Percentiles rank a stretch among this genome's conserved stretches.
Evolutionary conservation across 2,888 invertebrate species (phyloP).

Genomic region (Leptinotarsa peninsularis): DNA sequence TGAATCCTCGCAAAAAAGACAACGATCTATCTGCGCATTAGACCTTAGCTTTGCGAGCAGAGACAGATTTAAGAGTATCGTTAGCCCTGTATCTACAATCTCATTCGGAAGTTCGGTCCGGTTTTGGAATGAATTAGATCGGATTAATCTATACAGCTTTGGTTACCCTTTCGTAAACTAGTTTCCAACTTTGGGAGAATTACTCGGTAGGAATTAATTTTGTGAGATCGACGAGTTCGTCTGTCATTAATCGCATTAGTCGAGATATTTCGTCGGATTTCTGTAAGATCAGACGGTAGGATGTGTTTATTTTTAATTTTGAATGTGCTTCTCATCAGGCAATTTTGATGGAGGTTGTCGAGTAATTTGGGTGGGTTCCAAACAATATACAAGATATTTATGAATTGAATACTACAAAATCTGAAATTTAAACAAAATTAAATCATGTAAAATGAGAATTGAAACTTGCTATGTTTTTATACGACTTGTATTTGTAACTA

Average conservation of each 20-base stretch:
- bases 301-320: too few species aligned
- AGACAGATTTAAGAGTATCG: slow-evolving; percentile 63
- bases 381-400: too few species aligned
- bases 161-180: slow-evolving; percentile 53
- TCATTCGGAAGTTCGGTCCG: slow-evolving; percentile 62
- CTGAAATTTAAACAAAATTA: too few species aligned
- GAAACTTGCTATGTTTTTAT: too few species aligned
- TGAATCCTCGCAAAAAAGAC: slow-evolving; percentile 24
- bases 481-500: too few species aligned
- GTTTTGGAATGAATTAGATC: slow-evolving; percentile 61
- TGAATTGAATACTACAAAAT: too few species aligned
- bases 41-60: slow-evolving; percentile 44
- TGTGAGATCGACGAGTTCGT: slow-evolving; percentile 38
- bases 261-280: not conserved
- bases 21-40: slow-evolving; percentile 53
- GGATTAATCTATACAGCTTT: slow-evolving; percentile 52
- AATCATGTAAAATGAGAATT: too few species aligned
- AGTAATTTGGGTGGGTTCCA: too few species aligned
- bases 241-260: slow-evolving; percentile 30
- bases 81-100: slow-evolving; percentile 60
- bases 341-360: too few species aligned
- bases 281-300: too few species aligned
- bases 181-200: slow-evolving; percentile 52
- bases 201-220: slow-evolving; percentile 43
- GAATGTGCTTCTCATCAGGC: too few species aligned